Conservation (phyloP, 2,888 invertebrate species). For the Cybosia mesomella region DNA sequence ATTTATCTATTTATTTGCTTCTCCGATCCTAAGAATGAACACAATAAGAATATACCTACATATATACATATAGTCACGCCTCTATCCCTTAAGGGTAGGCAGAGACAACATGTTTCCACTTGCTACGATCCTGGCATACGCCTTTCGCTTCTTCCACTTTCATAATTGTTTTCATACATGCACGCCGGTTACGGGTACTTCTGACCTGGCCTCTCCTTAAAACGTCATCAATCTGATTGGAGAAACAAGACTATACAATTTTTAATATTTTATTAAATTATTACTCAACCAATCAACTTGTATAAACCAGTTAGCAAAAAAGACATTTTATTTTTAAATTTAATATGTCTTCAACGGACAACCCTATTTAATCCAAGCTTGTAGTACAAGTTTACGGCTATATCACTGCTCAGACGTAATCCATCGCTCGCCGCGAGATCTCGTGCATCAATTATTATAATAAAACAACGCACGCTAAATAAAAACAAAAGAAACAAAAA, state of each 20-base stretch:
- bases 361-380: background rate
- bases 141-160: too few relatives aligned
- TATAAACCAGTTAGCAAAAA: background rate
- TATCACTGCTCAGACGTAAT: conserved; percentile 10
- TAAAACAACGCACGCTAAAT: conserved; percentile 12
- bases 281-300: background rate
- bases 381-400: background rate
- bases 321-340: background rate
- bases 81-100: too few relatives aligned
- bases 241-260: too few relatives aligned
- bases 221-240: too few relatives aligned
- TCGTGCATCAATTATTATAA: background rate
- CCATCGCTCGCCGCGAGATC: conserved; percentile 1
- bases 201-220: too few relatives aligned
- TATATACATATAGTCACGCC: too few relatives aligned
- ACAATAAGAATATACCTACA: too few relatives aligned
- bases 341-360: background rate
- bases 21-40: background rate
- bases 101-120: too few relatives aligned
- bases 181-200: too few relatives aligned
- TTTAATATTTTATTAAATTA: background rate
- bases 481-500: conserved; percentile 5
- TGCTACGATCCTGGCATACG: too few relatives aligned
- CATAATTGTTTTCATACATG: too few relatives aligned
- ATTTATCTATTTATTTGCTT: too few relatives aligned